Percentiles rank a stretch among this genome's conserved stretches.
Evolutionary conservation across 2,797 vertebrate genomes (phyloP).

Genomic region (Nannoperca australis): DNA sequence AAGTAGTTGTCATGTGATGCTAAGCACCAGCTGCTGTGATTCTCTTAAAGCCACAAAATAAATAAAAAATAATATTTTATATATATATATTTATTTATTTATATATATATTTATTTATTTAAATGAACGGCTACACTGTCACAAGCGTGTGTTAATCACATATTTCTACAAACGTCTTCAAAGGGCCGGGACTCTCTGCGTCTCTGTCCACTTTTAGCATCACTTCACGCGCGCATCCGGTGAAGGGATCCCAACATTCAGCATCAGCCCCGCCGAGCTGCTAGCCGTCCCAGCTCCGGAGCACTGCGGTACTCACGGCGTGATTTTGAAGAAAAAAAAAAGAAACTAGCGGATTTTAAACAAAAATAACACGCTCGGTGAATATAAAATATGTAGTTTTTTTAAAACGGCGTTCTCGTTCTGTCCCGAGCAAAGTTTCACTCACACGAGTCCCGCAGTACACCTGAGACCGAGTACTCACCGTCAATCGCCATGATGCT

Average conservation of each 20-base stretch:
- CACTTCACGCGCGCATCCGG: slow-evolving; percentile 59
- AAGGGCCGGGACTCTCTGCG: background rate
- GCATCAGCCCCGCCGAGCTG: slow-evolving; percentile 57
- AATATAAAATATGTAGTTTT: background rate
- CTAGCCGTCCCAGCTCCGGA: slow-evolving; percentile 57
- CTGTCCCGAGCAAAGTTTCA: slow-evolving; percentile 68
- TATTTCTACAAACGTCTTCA: background rate
- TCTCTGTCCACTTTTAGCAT: slow-evolving; percentile 41
- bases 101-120: slow-evolving; percentile 9
- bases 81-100: too few species aligned
- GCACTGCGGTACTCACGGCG: slow-evolving; percentile 59
- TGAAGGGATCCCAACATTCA: slow-evolving; percentile 51
- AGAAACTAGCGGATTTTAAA: background rate
- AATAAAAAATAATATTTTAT: too few species aligned
- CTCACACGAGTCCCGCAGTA: slow-evolving; percentile 70
- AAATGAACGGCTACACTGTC: slow-evolving; percentile 4
- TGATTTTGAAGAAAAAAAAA: background rate
- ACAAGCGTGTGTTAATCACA: background rate
- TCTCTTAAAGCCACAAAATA: background rate
- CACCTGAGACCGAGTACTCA: slow-evolving; percentile 87
- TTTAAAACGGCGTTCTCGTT: background rate
- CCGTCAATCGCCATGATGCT: slow-evolving; percentile 97
- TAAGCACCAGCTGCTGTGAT: slow-evolving; percentile 14
- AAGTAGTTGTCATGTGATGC: slow-evolving; percentile 40
- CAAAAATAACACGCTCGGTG: background rate